Evolutionary conservation across 2,888 invertebrate genomes (phyloP).

Genomic region (Sipunculus nudus): DNA sequence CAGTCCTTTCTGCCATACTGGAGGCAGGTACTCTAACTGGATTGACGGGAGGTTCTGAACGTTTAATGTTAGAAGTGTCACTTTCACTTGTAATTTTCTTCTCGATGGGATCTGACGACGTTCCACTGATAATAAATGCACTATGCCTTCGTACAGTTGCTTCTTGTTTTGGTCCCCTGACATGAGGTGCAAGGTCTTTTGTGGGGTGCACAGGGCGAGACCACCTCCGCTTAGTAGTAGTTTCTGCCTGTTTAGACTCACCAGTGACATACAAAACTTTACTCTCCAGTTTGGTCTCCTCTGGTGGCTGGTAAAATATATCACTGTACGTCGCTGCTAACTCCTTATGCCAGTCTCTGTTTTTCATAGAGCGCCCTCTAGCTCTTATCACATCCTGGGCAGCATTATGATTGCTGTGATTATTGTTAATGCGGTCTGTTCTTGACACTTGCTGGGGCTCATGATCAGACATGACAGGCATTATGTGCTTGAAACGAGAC

Average conservation of each 20-base stretch:
- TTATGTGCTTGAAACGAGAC: too few species aligned
- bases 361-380: conserved; percentile 22
- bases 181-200: conserved; percentile 30
- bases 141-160: too few species aligned
- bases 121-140: too few species aligned
- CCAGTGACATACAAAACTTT: background rate
- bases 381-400: too few species aligned
- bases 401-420: too few species aligned
- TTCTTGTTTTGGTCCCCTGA: too few species aligned
- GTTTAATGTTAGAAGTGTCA: background rate
- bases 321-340: conserved; percentile 25
- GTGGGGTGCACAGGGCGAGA: conserved; percentile 30
- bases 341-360: conserved; percentile 33
- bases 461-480: too few species aligned
- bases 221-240: conserved; percentile 18
- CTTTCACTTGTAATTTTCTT: conserved; percentile 1
- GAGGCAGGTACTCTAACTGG: background rate
- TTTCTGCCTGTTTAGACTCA: background rate
- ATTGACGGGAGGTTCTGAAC: too few species aligned
- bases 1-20: background rate
- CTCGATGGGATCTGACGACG: too few species aligned
- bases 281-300: background rate
- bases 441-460: too few species aligned
- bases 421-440: too few species aligned
- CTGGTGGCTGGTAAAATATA: conserved; percentile 1